Conservation (phyloP, 2,113 vertebrate genomes). For the Podarcis muralis region DNA sequence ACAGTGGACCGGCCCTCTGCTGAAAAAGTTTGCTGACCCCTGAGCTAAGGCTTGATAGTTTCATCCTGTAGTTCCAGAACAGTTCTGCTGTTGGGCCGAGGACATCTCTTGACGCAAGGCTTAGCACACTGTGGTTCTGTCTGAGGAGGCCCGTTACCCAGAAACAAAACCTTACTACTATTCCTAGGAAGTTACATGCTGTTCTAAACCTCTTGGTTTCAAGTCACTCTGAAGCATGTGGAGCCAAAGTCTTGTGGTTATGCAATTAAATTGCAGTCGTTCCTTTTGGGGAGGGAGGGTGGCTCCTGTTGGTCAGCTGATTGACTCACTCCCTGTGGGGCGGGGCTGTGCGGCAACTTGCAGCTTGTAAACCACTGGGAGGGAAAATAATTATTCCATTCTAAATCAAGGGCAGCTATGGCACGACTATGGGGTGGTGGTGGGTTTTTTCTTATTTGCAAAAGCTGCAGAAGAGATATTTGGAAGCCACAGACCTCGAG, state of each 20-base stretch:
- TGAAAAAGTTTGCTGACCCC: too few relatives aligned
- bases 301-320: background rate
- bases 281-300: background rate
- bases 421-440: too few relatives aligned
- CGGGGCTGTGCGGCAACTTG: background rate
- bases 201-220: constrained; percentile 16
- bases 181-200: constrained; percentile 23
- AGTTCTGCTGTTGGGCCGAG: background rate
- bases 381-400: background rate
- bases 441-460: background rate
- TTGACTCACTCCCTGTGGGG: background rate
- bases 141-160: constrained; percentile 13
- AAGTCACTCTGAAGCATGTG: background rate
- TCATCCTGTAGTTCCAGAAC: background rate
- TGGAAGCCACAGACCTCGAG: background rate
- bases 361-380: background rate
- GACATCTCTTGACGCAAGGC: background rate
- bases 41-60: background rate
- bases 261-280: background rate
- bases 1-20: too few relatives aligned
- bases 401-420: background rate
- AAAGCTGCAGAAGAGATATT: constrained; percentile 1
- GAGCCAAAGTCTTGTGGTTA: background rate
- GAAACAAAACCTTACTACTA: constrained; percentile 3
- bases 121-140: background rate